phyloP scores from a whole-genome alignment of 2,888 invertebrate genomes.

The Encarsia formosa region DNA sequence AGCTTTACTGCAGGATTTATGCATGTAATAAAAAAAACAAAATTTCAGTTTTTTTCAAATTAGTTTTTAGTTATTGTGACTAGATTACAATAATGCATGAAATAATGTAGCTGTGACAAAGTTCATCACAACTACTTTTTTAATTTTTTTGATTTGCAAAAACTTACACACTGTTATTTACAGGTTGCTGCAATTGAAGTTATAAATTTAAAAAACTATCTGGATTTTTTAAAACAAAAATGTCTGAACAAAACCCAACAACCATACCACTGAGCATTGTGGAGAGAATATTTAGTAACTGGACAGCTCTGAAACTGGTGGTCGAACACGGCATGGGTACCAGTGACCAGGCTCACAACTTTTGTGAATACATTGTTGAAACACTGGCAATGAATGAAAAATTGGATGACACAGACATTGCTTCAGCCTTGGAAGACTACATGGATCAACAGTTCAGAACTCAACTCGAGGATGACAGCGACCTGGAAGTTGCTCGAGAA shows the following conservation, averaged over 20 bases:
- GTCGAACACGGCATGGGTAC: slow-evolving; percentile 45
- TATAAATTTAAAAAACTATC: too few relatives aligned
- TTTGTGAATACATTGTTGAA: slow-evolving; percentile 40
- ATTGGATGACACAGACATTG: slow-evolving; percentile 36
- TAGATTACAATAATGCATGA: too few relatives aligned
- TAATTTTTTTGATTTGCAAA: too few relatives aligned
- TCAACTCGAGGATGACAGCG: slow-evolving; percentile 43
- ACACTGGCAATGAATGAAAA: slow-evolving; percentile 41
- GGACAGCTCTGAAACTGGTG: slow-evolving; percentile 44
- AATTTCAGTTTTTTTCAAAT: too few relatives aligned
- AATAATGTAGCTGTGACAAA: too few relatives aligned
- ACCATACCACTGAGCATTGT: slow-evolving; percentile 32
- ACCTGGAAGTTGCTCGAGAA: slow-evolving; percentile 41
- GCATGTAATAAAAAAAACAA: too few relatives aligned
- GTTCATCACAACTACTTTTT: too few relatives aligned
- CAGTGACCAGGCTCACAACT: slow-evolving; percentile 36
- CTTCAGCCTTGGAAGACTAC: slow-evolving; percentile 42
- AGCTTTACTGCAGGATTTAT: too few relatives aligned
- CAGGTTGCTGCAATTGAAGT: too few relatives aligned
- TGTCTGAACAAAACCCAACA: slow-evolving; percentile 30
- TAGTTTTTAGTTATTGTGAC: too few relatives aligned
- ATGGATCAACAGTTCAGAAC: slow-evolving; percentile 42
- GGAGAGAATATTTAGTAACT: slow-evolving; percentile 45
- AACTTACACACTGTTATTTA: too few relatives aligned
- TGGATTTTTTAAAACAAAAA: too few relatives aligned